phyloP scores from a whole-genome alignment of 1,140 invertebrate species.

The Drusus annulatus region DNA sequence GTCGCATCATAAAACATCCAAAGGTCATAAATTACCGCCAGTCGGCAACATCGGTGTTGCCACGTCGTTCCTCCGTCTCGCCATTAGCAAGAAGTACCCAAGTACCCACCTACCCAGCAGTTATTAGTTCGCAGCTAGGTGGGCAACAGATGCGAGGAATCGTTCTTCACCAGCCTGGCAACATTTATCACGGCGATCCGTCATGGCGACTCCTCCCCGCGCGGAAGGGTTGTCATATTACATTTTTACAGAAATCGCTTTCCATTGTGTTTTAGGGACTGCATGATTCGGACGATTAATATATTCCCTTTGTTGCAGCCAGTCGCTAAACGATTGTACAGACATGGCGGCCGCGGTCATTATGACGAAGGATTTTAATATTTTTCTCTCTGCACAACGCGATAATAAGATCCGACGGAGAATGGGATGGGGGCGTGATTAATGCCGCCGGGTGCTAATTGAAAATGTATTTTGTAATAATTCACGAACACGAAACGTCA shows the following conservation, averaged over 20 bases:
- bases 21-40: slow-evolving; percentile 3
- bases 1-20: not conserved
- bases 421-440: slow-evolving; percentile 6
- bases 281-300: slow-evolving; percentile 48
- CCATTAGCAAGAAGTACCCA: slow-evolving; percentile 16
- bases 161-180: slow-evolving; percentile 41
- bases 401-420: not conserved
- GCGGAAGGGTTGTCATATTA: slow-evolving; percentile 45
- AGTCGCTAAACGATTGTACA: slow-evolving; percentile 44
- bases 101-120: too few species aligned
- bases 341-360: slow-evolving; percentile 18
- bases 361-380: slow-evolving; percentile 40
- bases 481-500: too few species aligned
- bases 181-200: slow-evolving; percentile 47
- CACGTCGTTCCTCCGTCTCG: slow-evolving; percentile 9
- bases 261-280: slow-evolving; percentile 43
- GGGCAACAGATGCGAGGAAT: slow-evolving; percentile 42
- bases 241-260: slow-evolving; percentile 46
- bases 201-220: slow-evolving; percentile 44
- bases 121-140: slow-evolving; percentile 8
- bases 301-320: slow-evolving; percentile 39
- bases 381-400: slow-evolving; percentile 19
- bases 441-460: not conserved
- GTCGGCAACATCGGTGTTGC: slow-evolving; percentile 17
- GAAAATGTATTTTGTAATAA: slow-evolving; percentile 4